Evolutionary conservation across 1,140 invertebrate genomes (phyloP), one percentile per base, ranked within the genome.

Genomic region (Anadara kagoshimensis): DNA sequence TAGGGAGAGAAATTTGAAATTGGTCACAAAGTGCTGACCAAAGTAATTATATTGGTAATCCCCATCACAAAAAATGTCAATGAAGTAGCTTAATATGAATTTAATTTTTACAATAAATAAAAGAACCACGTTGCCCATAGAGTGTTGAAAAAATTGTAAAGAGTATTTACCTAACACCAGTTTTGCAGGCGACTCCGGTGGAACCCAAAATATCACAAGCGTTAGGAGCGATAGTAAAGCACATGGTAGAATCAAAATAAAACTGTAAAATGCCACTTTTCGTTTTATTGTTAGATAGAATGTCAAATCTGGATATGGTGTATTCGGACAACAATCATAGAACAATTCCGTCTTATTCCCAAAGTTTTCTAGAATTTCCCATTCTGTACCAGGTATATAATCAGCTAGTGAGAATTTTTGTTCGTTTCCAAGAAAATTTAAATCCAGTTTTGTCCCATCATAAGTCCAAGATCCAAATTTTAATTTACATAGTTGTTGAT

Each of bases 141-240:
- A n/a, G n/a, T n/a, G n/a, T 36, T 36, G 7, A 36, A 36, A 49
- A 18, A n/a, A 49, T 10, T n/a, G 2, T 4, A 49, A 36, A 18
- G 44, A 16, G n/a, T 47, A 81, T 80, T 78, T 80, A 90, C 89
- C 88, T 54, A 90, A 75, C 51, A 86, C 83, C 45, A 90, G 83
- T 79, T 90, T 90, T n/a, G 88, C 87, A 10, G 89, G 87, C 11
- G 88, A 89, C 66, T 90, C 89, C 12, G 89, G 88, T 20, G 89
- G 89, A n/a, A 90, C 80, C 88, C 88, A 90, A 78, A 90, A 89
- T 36, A 90, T 84, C 44, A 89, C 86, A 64, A 90, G 74, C 10
- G 89, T 90, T 18, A 90, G 78, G 4, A 82, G 81, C 10, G 87
- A 89, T 14, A 90, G 79, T 12, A 89, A 76, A 22, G 83, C 84